Evolutionary conservation across 2,888 invertebrate species (phyloP).

Genomic region (Drosophila mercatorum): DNA sequence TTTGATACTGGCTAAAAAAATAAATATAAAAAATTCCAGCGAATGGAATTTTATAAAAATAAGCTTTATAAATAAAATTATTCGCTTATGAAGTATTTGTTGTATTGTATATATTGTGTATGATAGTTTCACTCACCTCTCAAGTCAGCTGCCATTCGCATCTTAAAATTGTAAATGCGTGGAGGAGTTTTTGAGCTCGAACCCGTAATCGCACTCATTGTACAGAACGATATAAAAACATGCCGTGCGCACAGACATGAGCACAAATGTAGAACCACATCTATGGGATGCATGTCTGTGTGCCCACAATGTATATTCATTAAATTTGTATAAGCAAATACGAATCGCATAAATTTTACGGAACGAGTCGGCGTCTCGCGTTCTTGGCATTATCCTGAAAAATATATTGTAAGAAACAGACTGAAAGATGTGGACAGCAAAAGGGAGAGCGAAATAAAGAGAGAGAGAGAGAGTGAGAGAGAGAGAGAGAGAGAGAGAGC

Average conservation of each 20-base stretch:
- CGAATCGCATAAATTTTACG: conserved; percentile 77
- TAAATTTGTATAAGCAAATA: conserved; percentile 84
- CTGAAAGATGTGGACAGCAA: background rate
- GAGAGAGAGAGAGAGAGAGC: background rate
- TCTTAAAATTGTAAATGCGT: conserved; percentile 31
- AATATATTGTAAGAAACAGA: conserved; percentile 20
- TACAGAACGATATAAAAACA: background rate
- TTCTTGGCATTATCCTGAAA: conserved; percentile 41
- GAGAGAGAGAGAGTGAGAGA: conserved; percentile 1
- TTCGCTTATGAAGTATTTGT: too few relatives aligned
- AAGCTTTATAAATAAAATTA: too few relatives aligned
- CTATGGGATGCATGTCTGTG: conserved; percentile 10
- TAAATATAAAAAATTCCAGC: too few relatives aligned
- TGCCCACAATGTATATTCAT: conserved; percentile 73
- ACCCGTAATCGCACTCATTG: background rate
- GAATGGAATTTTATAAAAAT: too few relatives aligned
- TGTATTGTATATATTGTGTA: too few relatives aligned
- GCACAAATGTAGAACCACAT: conserved; percentile 8
- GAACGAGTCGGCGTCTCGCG: conserved; percentile 47
- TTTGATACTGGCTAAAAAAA: too few relatives aligned
- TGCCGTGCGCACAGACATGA: background rate
- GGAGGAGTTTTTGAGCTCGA: background rate
- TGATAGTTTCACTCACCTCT: too few relatives aligned
- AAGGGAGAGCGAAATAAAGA: background rate
- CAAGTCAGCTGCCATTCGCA: background rate